Conservation (phyloP, 2,888 invertebrate genomes). For the Eurois occulta region DNA sequence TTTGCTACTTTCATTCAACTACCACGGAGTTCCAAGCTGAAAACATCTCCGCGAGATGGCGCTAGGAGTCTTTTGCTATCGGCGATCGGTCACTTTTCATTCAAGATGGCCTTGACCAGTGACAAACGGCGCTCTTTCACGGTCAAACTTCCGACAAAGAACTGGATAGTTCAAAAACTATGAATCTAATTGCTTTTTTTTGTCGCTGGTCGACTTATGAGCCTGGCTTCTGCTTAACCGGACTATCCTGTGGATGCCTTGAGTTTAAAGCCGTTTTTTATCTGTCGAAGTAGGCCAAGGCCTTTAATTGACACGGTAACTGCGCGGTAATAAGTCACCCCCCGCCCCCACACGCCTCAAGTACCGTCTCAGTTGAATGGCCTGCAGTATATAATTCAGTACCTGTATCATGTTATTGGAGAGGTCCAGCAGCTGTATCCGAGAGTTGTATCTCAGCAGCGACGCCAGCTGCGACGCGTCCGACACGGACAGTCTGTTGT, state of each 20-base stretch:
- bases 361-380: too few species aligned
- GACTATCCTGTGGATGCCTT: too few species aligned
- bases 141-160: not conserved
- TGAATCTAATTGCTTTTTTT: not conserved
- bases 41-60: not conserved
- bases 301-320: too few species aligned
- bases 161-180: not conserved
- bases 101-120: not conserved
- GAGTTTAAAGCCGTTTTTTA: too few species aligned
- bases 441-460: slow-evolving; percentile 93
- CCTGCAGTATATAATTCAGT: too few species aligned
- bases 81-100: not conserved
- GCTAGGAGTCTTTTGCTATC: not conserved
- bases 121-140: not conserved
- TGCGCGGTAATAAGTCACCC: too few species aligned
- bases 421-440: slow-evolving; percentile 95
- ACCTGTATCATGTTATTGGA: slow-evolving; percentile 92
- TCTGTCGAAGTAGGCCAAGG: not conserved
- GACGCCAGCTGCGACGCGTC: slow-evolving; percentile 95
- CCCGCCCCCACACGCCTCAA: too few species aligned
- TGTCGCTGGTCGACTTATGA: too few species aligned
- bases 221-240: too few species aligned
- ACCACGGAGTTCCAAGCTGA: not conserved
- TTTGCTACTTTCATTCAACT: not conserved
- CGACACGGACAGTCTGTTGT: slow-evolving; percentile 93